Base-by-base conservation (phyloP, 2,888 invertebrate genomes). In the Masnerella sp. region DNA sequence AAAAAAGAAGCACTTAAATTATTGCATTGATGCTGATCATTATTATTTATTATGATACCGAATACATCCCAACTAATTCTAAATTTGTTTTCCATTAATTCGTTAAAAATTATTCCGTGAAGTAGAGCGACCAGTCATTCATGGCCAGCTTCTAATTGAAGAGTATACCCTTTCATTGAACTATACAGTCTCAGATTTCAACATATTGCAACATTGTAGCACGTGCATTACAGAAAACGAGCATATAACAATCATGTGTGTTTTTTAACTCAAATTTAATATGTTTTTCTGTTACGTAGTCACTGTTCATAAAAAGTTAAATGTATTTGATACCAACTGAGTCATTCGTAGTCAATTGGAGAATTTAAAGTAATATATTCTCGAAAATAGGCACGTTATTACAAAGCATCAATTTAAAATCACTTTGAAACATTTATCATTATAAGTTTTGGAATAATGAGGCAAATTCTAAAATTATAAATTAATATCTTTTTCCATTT, bases 151-250 rank as follows among this genome's bases (percentile, higher is more conserved):
- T 54, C 61, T 61, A 62, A 70, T 70, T 62, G 62, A 70, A 43
- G 56, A 62, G 62, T 62, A 36, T 69, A 61, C 62, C 70, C 56
- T 70, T 70, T 62, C 70, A 62, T 70, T 70, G 56, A 70, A 62
- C 62, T 70, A 56, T 62, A 47, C 56, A 62, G 43, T 30, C 47
- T 70, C 70, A 9, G 70, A 45, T 62, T 70, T 70, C 70, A 70
- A 62, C 64, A 28, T 34, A 58, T 70, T 64, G 70, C 40, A 49
- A 64, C 58, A 49, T 40, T 36, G 18, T 38, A 45, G 22, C 62
- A 56, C 51, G 54, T 47, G 56, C 42, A 49, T 9, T 43, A 11
- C 51, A 32, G 56, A 58, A 69, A 64, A 58, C 56, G 56, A 70
- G 20, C 36, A 15, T 14, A 20, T 40, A 65, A 38, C 40, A 14